Conservation (phyloP, 2,888 invertebrate genomes). For the Eupithecia vulgata region DNA sequence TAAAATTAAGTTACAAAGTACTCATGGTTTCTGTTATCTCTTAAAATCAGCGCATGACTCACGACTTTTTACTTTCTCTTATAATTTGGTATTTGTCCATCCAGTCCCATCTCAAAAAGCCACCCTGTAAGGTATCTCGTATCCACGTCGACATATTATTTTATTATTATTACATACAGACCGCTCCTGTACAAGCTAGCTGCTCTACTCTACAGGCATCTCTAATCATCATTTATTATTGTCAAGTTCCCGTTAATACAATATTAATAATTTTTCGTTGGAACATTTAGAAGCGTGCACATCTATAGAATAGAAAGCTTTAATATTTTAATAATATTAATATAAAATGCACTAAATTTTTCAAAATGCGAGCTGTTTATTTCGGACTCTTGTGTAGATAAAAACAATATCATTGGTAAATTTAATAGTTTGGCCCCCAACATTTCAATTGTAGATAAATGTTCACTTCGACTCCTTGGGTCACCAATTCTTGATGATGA, state of each 20-base stretch:
- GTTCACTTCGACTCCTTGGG: no score
- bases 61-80: neutral
- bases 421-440: no score
- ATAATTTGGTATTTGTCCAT: neutral
- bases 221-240: neutral
- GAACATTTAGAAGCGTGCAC: slow-evolving; percentile 44
- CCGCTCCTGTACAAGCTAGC: neutral
- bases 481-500: no score
- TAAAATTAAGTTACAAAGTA: neutral
- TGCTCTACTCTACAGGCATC: no score
- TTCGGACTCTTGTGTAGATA: no score
- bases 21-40: neutral
- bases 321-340: neutral
- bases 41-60: neutral
- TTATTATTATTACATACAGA: neutral
- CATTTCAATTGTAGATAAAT: no score
- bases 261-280: slow-evolving; percentile 18
- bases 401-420: no score
- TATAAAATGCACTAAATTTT: no score
- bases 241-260: neutral
- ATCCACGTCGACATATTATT: neutral
- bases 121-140: neutral
- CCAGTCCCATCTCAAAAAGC: neutral
- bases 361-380: no score
- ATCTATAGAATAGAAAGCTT: slow-evolving; percentile 42